These are phyloP conservation scores for Syngnathoides biaculeatus DNA, from an alignment of 2,113 vertebrate species.

Conservation along the genomic window DNA sequence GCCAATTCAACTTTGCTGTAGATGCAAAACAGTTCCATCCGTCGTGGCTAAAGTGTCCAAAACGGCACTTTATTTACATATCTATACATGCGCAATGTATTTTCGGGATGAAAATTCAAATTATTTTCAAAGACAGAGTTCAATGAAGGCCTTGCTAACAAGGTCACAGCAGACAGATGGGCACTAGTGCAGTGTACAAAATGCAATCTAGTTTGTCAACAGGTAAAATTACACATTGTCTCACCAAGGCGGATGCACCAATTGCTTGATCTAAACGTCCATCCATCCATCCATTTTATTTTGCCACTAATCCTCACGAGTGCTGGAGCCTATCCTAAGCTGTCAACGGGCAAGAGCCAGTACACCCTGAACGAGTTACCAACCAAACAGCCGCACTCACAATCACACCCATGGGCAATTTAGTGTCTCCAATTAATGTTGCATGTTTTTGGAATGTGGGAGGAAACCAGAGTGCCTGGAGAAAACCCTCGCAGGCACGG, in stretches of 20 bases:
- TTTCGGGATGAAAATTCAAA: neutral
- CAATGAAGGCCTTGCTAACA: conserved; percentile 49
- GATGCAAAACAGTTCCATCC: conserved; percentile 30
- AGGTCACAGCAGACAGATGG: conserved; percentile 36
- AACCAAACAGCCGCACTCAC: too few relatives aligned
- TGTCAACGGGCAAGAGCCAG: too few relatives aligned
- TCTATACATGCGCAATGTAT: neutral
- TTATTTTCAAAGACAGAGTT: conserved; percentile 15
- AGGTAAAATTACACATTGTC: conserved; percentile 57
- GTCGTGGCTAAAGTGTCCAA: conserved; percentile 7
- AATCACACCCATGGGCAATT: too few relatives aligned
- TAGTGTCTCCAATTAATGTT: too few relatives aligned
- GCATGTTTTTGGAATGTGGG: too few relatives aligned
- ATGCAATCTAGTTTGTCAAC: conserved; percentile 63
- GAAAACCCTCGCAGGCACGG: too few relatives aligned
- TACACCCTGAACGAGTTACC: too few relatives aligned
- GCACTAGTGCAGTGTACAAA: conserved; percentile 23
- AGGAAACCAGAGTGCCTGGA: too few relatives aligned
- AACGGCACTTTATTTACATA: neutral
- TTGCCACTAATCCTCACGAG: too few relatives aligned
- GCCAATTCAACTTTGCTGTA: conserved; percentile 4
- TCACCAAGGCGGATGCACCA: conserved; percentile 16
- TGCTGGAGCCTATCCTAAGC: too few relatives aligned
- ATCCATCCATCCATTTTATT: too few relatives aligned
- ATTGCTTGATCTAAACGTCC: conserved; percentile 25